These are phyloP conservation scores for Strix uralensis DNA, from an alignment of 2,113 vertebrate species.

Conservation along the genomic window DNA sequence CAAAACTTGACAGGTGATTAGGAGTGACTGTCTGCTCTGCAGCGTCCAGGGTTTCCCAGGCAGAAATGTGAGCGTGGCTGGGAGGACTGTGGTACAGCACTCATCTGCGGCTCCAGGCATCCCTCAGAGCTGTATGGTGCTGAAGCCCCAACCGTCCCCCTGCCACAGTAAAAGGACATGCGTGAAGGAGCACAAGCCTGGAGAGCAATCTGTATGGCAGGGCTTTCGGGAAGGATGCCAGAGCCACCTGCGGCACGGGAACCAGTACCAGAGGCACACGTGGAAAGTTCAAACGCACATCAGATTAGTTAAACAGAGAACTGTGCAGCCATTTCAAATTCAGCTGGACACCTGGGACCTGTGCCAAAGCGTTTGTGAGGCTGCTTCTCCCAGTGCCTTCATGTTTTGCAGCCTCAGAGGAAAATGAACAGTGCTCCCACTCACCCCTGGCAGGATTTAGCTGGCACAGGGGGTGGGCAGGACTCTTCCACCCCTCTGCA, in stretches of 20 bases:
- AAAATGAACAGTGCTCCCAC: rapidly evolving
- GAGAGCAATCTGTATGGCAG: rapidly evolving
- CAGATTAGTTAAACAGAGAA: background rate
- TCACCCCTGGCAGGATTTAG: background rate
- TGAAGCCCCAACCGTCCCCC: rapidly evolving
- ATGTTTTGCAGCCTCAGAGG: background rate
- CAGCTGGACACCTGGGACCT: background rate
- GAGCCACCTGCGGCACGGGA: background rate
- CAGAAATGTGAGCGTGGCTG: rapidly evolving
- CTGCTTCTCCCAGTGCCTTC: background rate
- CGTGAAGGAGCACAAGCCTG: background rate
- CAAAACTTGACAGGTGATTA: background rate
- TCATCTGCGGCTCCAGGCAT: background rate
- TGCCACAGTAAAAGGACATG: rapidly evolving
- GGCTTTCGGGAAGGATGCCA: background rate
- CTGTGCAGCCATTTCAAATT: background rate
- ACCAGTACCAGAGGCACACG: background rate
- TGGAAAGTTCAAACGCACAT: background rate
- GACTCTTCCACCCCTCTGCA: background rate
- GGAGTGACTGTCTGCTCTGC: rapidly evolving
- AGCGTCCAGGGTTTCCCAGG: background rate
- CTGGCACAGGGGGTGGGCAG: background rate
- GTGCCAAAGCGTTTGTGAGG: background rate
- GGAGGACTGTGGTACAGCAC: background rate
- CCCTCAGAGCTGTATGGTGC: rapidly evolving